These are phyloP conservation scores for Dallia pectoralis DNA, from an alignment of 2,797 vertebrate species.

Conservation along the genomic window DNA sequence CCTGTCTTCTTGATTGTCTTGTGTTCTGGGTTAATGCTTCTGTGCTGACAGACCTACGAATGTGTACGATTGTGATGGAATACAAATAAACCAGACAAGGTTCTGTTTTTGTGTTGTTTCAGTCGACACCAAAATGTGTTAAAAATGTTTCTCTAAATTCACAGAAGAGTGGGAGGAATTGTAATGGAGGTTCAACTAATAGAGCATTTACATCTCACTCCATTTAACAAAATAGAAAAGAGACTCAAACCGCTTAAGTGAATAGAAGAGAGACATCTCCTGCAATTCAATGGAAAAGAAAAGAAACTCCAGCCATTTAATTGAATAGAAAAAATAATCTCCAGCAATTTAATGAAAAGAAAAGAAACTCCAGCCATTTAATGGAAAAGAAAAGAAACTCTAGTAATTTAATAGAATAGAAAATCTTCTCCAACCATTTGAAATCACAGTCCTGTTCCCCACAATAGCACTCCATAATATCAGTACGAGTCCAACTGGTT, in stretches of 20 bases:
- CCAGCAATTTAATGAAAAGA: no score
- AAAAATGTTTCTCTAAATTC: no score
- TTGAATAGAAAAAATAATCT: no score
- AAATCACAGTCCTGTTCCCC: constrained; percentile 6
- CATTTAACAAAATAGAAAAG: no score
- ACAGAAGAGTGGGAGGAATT: no score
- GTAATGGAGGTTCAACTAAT: no score
- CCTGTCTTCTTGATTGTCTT: constrained; percentile 76
- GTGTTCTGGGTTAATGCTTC: constrained; percentile 82
- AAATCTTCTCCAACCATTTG: constrained; percentile 9
- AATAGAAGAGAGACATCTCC: no score
- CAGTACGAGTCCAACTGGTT: not conserved
- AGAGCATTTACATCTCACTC: no score
- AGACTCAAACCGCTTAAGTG: no score
- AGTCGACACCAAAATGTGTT: no score
- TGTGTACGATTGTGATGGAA: constrained; percentile 83
- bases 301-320: not conserved
- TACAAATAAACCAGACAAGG: constrained; percentile 78
- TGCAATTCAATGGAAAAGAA: no score
- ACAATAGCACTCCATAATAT: constrained; percentile 8
- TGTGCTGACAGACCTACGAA: constrained; percentile 90
- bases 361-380: constrained; percentile 10
- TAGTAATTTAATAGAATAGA: constrained; percentile 42
- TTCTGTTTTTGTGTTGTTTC: not conserved
- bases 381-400: constrained; percentile 34